Base-by-base conservation (phyloP, 2,797 vertebrate species). In the Kryptopterus vitreolus region DNA sequence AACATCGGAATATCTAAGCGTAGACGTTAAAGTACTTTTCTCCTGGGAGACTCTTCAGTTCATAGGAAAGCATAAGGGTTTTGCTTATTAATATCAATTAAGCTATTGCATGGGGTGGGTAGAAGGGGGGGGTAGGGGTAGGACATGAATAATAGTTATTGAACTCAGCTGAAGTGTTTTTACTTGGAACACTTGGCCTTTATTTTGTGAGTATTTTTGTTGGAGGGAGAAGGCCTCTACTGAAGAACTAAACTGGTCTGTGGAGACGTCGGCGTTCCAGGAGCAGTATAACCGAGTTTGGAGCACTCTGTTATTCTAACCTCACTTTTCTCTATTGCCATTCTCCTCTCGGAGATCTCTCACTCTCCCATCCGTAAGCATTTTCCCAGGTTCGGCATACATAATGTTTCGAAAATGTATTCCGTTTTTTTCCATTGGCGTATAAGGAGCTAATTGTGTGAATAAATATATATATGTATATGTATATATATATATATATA, bases 191-290 rank as follows among this genome's bases (percentile, higher is more conserved):
- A 77, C 88, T 88, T 89, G 82, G 89, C 90, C 91, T 92, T 94
- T 93, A 93, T 93, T 93, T 91, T 92, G 91, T 90, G 89, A 92
- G 91, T 94, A 90, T 95, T 95, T 93, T 92, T 93, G 88, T 94
- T 95, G 94, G 93, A 92, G 88, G 84, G 81, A 18, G 52, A 85
- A 78, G 85, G 83, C 81, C 90, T 93, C 91, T 91, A 91, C 90
- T 91, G 91, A 92, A 93, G 92, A 84, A 89, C 90, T 92, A 89
- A 92, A 91, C 90, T 88, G 87, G 91, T 91, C 92, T 88, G 61
- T 87, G 79, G 92, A 91, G 92, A 90, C 87, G 82, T 3, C 10
- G 78, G 84, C 74, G 91, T 91, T 94, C 93, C 93, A 94, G 91
- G 87, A 92, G 92, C 90, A 91, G 92, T 88, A 90, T 90, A 90